A percentile compares a stretch with the other conserved stretches of the same genome.
Conservation (phyloP, 2,888 invertebrate species). For the Chrysolina americana region DNA sequence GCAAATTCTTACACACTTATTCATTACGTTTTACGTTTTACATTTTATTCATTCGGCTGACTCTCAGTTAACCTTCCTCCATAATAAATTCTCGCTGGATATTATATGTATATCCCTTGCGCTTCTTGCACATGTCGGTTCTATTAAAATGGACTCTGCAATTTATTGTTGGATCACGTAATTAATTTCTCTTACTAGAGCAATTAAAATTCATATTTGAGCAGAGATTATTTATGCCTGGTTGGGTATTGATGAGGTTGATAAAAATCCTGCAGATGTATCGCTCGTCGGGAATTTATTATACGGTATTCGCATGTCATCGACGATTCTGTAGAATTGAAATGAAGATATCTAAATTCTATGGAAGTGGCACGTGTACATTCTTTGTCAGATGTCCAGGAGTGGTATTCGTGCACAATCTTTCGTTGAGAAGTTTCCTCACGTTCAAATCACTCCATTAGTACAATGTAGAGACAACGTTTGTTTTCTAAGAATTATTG, state of each 20-base stretch:
- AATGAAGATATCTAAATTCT: slow-evolving; percentile 7
- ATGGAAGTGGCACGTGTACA: not conserved
- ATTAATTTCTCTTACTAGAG: slow-evolving; percentile 35
- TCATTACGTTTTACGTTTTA: slow-evolving; percentile 47
- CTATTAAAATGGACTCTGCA: slow-evolving; percentile 39
- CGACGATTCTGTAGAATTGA: not conserved
- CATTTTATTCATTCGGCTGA: slow-evolving; percentile 37
- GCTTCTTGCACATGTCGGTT: slow-evolving; percentile 32
- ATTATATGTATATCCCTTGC: slow-evolving; percentile 20
- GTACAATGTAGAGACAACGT: not conserved
- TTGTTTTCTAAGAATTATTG: not conserved
- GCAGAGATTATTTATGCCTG: slow-evolving; percentile 7
- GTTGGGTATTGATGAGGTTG: slow-evolving; percentile 3
- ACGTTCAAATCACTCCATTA: not conserved
- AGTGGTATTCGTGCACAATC: not conserved
- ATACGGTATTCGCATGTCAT: slow-evolving; percentile 12
- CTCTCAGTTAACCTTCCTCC: slow-evolving; percentile 38
- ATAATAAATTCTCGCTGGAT: slow-evolving; percentile 42
- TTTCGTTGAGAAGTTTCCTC: not conserved
- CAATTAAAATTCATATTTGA: slow-evolving; percentile 37
- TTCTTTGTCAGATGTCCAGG: not conserved
- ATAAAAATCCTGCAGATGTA: slow-evolving; percentile 20
- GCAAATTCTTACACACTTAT: slow-evolving; percentile 50
- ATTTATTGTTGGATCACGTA: slow-evolving; percentile 36
- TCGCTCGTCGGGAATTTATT: slow-evolving; percentile 2